These are phyloP conservation scores for Neelides folsomi DNA, from an alignment of 2,888 invertebrate species.

Conservation along the genomic window DNA sequence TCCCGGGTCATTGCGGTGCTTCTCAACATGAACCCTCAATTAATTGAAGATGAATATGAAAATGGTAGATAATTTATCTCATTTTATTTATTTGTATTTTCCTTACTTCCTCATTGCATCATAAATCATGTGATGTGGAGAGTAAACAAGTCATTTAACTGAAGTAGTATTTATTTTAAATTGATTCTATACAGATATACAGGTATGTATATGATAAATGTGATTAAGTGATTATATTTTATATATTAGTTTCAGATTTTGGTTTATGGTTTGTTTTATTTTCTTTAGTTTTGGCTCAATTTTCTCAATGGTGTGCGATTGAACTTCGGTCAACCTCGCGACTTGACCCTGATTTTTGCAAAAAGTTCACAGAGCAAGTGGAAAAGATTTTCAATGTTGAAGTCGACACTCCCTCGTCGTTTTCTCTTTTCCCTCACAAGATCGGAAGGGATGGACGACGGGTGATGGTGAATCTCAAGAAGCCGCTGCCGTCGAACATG, in stretches of 20 bases:
- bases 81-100: too few species aligned
- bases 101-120: too few species aligned
- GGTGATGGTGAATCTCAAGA: conserved; percentile 26
- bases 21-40: conserved; percentile 16
- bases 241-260: too few species aligned
- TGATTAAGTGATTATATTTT: too few species aligned
- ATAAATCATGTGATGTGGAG: too few species aligned
- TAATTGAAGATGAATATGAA: conserved; percentile 18
- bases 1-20: conserved; percentile 31
- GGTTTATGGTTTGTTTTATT: neutral
- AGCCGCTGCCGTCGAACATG: conserved; percentile 18
- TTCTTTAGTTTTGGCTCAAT: conserved; percentile 26
- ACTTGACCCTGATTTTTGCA: conserved; percentile 28
- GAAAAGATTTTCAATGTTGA: conserved; percentile 30
- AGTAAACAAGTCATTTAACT: too few species aligned
- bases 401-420: conserved; percentile 23
- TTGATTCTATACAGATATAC: too few species aligned
- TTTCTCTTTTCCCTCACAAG: conserved; percentile 32
- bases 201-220: too few species aligned
- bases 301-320: conserved; percentile 29
- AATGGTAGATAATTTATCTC: conserved; percentile 15
- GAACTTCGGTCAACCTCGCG: conserved; percentile 24
- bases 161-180: too few species aligned
- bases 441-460: conserved; percentile 29
- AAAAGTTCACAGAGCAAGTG: conserved; percentile 31